Evolutionary conservation across 2,113 vertebrate genomes (phyloP).

Genomic region (sheep (Ovis aries)): DNA sequence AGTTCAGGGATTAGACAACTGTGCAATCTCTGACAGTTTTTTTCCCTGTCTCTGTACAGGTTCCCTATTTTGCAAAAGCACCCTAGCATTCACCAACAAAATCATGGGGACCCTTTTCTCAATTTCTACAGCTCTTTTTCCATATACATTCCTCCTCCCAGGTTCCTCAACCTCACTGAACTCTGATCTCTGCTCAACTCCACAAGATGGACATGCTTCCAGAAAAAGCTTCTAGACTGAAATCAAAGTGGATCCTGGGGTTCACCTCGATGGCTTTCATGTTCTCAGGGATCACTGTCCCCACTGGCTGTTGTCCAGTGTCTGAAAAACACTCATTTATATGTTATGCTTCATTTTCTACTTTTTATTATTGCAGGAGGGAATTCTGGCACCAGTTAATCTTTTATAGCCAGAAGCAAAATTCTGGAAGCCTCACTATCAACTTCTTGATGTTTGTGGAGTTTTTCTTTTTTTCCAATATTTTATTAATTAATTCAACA

Average conservation of each 20-base stretch:
- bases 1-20: neutral
- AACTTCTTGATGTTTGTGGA: neutral
- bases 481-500: slow-evolving; percentile 10
- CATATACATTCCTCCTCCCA: neutral
- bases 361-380: neutral
- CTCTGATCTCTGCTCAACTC: neutral
- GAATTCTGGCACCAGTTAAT: neutral
- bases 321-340: neutral
- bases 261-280: neutral
- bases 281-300: neutral
- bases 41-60: neutral
- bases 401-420: neutral
- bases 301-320: neutral
- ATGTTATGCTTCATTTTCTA: neutral
- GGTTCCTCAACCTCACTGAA: neutral
- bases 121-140: neutral
- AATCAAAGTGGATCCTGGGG: neutral
- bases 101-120: rapidly evolving
- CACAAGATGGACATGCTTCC: neutral
- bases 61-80: neutral
- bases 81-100: neutral
- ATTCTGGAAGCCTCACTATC: neutral
- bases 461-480: neutral
- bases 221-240: neutral
- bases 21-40: neutral